These are phyloP conservation scores for Montipora capricornis DNA, from an alignment of 64 coral and sea anemone species.

Conservation along the genomic window DNA sequence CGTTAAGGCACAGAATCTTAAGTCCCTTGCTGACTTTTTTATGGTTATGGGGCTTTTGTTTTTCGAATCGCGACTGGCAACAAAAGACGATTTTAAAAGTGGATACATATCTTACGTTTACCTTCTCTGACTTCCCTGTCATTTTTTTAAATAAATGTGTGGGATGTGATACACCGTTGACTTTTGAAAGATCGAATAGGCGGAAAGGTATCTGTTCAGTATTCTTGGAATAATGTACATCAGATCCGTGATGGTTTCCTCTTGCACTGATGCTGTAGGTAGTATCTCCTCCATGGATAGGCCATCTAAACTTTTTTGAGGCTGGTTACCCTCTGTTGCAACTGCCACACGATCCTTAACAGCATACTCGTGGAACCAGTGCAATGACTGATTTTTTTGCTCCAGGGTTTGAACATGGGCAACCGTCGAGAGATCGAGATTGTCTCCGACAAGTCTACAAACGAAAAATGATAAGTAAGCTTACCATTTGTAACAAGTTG, in stretches of 20 bases:
- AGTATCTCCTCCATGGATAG: not conserved
- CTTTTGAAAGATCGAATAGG: not conserved
- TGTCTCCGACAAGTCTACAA: not conserved
- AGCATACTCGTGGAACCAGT: not conserved
- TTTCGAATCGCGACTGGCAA: too few relatives aligned
- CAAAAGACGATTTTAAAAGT: too few relatives aligned
- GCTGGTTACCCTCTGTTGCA: not conserved
- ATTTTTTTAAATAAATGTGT: not conserved
- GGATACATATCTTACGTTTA: conserved; percentile 38
- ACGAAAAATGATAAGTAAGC: not conserved
- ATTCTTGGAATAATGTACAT: not conserved
- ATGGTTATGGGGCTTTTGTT: too few relatives aligned
- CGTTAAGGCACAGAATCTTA: too few relatives aligned
- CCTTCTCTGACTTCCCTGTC: not conserved
- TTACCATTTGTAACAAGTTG: too few relatives aligned
- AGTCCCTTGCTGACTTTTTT: too few relatives aligned
- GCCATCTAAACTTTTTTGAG: not conserved
- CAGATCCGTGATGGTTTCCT: not conserved
- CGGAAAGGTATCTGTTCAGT: not conserved
- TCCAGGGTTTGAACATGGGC: conserved; percentile 1
- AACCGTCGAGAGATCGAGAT: not conserved
- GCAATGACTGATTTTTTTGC: not conserved
- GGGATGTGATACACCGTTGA: not conserved
- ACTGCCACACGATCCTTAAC: not conserved
- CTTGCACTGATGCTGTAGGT: not conserved